Evolutionary conservation across 2,888 invertebrate species (phyloP).

Genomic region (Parnassius apollo): DNA sequence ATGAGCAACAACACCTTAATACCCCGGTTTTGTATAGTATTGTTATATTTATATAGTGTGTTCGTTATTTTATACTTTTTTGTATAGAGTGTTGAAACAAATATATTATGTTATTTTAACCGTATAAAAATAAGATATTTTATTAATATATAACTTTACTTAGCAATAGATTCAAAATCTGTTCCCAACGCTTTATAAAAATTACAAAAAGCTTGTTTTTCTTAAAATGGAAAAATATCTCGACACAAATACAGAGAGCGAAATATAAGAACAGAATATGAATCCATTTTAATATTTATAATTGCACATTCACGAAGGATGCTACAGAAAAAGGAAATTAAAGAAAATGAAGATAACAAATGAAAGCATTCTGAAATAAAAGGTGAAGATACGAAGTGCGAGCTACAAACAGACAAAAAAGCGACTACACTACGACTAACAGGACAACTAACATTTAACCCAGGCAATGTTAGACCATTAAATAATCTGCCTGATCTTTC

Average conservation of each 20-base stretch:
- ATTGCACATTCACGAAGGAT: constrained; percentile 54
- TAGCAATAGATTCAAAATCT: constrained; percentile 1
- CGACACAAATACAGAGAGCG: neutral
- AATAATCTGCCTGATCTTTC: constrained; percentile 27
- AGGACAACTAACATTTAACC: constrained; percentile 63
- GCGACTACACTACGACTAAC: constrained; percentile 68
- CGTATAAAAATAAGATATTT: too few relatives aligned
- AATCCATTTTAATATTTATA: neutral
- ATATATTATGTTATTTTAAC: too few relatives aligned
- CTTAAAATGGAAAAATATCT: neutral
- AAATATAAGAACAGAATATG: constrained; percentile 4
- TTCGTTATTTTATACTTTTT: too few relatives aligned
- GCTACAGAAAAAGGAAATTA: constrained; percentile 65
- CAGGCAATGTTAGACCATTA: neutral
- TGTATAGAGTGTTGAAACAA: too few relatives aligned
- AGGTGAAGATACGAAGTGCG: constrained; percentile 75
- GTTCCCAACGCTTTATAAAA: neutral
- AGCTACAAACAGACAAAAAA: constrained; percentile 72
- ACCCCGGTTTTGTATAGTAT: too few relatives aligned
- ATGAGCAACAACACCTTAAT: too few relatives aligned
- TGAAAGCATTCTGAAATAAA: constrained; percentile 59
- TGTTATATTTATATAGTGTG: too few relatives aligned
- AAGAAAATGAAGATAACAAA: constrained; percentile 42
- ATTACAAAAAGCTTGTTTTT: too few relatives aligned
- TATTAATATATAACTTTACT: neutral